phyloP scores from a whole-genome alignment of 2,797 vertebrate genomes.

The Acrossocheilus fasciatus region DNA sequence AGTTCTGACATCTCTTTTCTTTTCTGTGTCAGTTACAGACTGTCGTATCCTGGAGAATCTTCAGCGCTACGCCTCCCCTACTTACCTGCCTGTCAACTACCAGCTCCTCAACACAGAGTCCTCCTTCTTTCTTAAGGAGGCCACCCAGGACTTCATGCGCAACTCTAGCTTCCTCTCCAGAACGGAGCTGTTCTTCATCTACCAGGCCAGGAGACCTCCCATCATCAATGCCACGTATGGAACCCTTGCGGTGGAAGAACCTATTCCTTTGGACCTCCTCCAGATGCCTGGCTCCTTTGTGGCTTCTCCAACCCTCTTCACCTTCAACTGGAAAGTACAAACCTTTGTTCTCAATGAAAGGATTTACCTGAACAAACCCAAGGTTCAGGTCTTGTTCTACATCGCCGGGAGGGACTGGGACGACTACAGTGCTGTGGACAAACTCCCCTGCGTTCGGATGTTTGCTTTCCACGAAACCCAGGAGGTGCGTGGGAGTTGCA shows the following conservation, averaged over 20 bases:
- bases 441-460: constrained; percentile 84
- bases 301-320: constrained; percentile 78
- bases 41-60: constrained; percentile 81
- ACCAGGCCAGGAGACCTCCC: constrained; percentile 84
- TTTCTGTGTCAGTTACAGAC: constrained; percentile 78
- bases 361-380: constrained; percentile 81
- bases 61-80: constrained; percentile 87
- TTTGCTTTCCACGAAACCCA: constrained; percentile 87
- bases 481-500: constrained; percentile 83
- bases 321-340: constrained; percentile 87
- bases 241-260: constrained; percentile 85
- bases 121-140: constrained; percentile 90
- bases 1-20: constrained; percentile 37
- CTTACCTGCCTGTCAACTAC: constrained; percentile 93
- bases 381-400: constrained; percentile 86
- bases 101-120: constrained; percentile 84
- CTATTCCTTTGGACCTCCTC: constrained; percentile 85
- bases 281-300: constrained; percentile 77
- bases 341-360: constrained; percentile 81
- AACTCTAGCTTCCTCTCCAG: constrained; percentile 91
- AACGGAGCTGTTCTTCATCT: constrained; percentile 88
- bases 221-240: constrained; percentile 89
- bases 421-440: constrained; percentile 81
- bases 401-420: constrained; percentile 85
- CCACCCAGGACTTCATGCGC: constrained; percentile 87